These are phyloP conservation scores for Ectropis grisescens DNA, from an alignment of 1,140 invertebrate genomes.

Conservation along the genomic window DNA sequence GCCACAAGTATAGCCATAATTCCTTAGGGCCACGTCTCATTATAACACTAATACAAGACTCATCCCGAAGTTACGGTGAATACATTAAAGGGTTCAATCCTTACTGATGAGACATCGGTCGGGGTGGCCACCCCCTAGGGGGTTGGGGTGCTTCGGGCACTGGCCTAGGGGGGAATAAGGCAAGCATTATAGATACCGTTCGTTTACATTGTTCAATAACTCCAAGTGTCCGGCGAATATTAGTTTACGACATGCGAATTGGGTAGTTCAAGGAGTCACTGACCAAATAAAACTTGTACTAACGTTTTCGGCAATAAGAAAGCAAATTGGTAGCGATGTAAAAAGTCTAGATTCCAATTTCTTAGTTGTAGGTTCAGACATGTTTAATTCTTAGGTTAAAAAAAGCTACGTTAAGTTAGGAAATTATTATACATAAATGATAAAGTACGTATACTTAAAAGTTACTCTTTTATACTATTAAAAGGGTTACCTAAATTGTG, in stretches of 20 bases:
- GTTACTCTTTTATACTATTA: no score
- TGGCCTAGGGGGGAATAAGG: slow-evolving; percentile 59
- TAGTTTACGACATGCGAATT: slow-evolving; percentile 54
- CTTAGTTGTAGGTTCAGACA: no score
- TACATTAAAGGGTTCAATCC: slow-evolving; percentile 70
- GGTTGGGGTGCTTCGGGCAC: slow-evolving; percentile 41
- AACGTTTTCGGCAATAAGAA: no score
- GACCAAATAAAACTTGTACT: no score
- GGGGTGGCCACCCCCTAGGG: slow-evolving; percentile 20
- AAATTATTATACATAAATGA: no score
- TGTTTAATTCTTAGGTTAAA: no score
- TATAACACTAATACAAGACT: slow-evolving; percentile 70
- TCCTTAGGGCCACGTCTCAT: slow-evolving; percentile 67
- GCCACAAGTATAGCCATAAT: slow-evolving; percentile 63
- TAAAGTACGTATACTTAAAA: no score
- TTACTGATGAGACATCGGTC: slow-evolving; percentile 65
- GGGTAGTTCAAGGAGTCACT: no score
- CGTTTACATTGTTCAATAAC: slow-evolving; percentile 70
- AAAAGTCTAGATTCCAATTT: no score
- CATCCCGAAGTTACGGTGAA: slow-evolving; percentile 67
- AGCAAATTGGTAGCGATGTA: no score
- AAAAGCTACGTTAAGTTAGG: no score
- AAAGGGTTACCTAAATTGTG: no score
- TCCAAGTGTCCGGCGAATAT: slow-evolving; percentile 67
- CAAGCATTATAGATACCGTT: slow-evolving; percentile 67